Base-by-base conservation (phyloP, 2,797 vertebrate species). In the Platyrinchus mystaceus region DNA sequence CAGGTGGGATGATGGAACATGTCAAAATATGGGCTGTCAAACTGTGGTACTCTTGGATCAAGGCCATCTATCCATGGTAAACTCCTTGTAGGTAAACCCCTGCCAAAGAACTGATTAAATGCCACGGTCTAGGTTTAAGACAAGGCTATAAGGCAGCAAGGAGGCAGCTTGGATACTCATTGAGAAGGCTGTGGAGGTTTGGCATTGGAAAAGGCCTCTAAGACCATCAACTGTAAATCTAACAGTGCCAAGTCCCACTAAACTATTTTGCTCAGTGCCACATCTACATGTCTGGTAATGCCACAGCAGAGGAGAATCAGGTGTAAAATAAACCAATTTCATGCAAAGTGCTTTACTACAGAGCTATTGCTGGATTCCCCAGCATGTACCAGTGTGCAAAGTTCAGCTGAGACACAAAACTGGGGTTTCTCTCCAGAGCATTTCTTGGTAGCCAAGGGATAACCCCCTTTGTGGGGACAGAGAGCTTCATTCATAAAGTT, bases 211-310 rank as follows among this genome's bases (percentile, higher is more conserved):
- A 77, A 53, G 10, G 9, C 9, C 26, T 32, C 34, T 24, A 23
- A 46, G 26, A 46, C 12, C 26, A 34, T 30, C 3, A 56, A 8
- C 9, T 7, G 8, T 17, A 39, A 74, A 64, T 30, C 5, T 10
- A 39, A 50, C 0, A 0, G 14, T 7, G 6, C 26, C 16, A 59
- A 41, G 20, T 41, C 28, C 36, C 11, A n/a, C 60, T 37, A 9
- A 77, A 18, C 37, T 6, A 0, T 3, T 5, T 18, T 27, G 14
- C 6, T 41, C 22, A 13, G 41, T 27, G 46, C 9, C 36, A 49
- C 36, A 30, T 9, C 5, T 3, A 23, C 12, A 2, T 0, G 0
- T 18, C 36, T 16, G 22, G 39, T 41, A 49, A 6, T 9, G 32
- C 4, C 47, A 4, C 6, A 39, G 37, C 23, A 50, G 46, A 52